Evolutionary conservation across 2,888 invertebrate species (phyloP).

Genomic region (Plebejus anna): DNA sequence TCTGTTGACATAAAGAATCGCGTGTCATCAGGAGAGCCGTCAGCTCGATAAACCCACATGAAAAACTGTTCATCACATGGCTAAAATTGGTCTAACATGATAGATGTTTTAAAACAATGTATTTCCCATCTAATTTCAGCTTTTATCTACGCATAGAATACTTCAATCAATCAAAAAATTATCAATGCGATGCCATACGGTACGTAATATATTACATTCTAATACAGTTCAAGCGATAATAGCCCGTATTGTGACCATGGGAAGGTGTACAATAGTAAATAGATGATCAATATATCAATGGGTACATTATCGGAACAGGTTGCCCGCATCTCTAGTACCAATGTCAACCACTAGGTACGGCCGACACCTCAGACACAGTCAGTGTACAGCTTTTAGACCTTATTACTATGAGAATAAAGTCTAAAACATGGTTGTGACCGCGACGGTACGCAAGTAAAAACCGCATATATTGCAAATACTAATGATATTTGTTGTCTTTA

Average conservation of each 20-base stretch:
- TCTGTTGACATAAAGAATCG: no score
- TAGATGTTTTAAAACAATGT: no score
- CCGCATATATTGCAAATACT: background rate
- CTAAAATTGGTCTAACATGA: no score
- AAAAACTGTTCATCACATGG: no score
- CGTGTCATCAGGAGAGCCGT: no score
- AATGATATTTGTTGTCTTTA: background rate
- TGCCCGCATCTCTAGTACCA: conserved; percentile 16
- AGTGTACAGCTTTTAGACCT: background rate
- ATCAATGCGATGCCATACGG: background rate
- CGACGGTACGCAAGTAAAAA: background rate
- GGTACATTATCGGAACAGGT: conserved; percentile 4
- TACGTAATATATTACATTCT: background rate
- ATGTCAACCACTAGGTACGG: conserved; percentile 4
- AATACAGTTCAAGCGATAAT: background rate
- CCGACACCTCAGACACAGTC: background rate
- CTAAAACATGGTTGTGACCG: background rate
- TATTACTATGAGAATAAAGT: background rate
- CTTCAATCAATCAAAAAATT: background rate
- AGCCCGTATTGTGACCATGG: background rate
- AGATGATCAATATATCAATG: background rate
- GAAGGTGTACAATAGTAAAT: background rate
- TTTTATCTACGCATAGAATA: background rate
- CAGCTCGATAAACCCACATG: no score
- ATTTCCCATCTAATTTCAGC: background rate